phyloP scores from a whole-genome alignment of 2,888 invertebrate species.

The Rotaria macrura region DNA sequence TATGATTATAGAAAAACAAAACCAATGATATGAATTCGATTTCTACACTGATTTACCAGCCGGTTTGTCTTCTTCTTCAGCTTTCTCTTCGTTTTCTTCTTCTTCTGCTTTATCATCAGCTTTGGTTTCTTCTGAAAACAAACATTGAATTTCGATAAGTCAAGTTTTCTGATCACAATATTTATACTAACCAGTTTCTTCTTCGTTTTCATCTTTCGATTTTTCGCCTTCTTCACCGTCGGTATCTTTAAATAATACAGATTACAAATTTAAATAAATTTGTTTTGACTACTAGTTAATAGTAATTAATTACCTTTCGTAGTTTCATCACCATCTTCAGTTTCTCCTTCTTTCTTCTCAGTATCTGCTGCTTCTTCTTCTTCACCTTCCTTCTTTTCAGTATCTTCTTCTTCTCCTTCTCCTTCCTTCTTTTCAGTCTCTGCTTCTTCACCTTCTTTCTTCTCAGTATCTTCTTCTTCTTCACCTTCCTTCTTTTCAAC shows the following conservation, averaged over 20 bases:
- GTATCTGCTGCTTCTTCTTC: background rate
- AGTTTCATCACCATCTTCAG: background rate
- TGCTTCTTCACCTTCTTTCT: background rate
- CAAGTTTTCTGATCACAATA: background rate
- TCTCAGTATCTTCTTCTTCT: background rate
- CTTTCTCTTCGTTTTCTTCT: background rate
- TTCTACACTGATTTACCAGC: background rate
- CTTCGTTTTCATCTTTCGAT: background rate
- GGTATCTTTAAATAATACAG: background rate
- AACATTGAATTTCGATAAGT: background rate
- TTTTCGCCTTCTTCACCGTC: background rate
- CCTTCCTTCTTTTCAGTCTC: background rate
- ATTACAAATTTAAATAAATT: background rate
- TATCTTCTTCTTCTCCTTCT: background rate
- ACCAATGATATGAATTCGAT: no score
- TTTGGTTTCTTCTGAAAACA: background rate
- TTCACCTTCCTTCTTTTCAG: no score
- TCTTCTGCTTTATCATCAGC: background rate
- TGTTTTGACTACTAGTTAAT: no score
- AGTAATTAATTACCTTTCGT: background rate
- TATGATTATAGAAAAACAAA: background rate
- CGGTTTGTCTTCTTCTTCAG: background rate
- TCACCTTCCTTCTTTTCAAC: background rate
- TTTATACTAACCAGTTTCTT: background rate
- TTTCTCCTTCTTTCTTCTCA: background rate